Base-by-base conservation (phyloP, 2,888 invertebrate species). In the Protophormia terraenovae region DNA sequence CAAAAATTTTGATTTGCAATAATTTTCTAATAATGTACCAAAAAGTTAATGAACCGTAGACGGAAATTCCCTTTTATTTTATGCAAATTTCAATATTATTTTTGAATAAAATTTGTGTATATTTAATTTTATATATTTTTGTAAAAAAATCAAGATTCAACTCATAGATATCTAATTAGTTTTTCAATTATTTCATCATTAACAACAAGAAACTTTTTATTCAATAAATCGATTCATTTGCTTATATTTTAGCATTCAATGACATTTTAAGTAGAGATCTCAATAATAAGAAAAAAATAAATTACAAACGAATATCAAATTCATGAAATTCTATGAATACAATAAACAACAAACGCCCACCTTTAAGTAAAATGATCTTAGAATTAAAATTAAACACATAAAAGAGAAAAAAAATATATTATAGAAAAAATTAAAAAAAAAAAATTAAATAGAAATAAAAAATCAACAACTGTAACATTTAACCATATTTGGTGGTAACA, bases 401-500 rank as follows among this genome's bases (percentile, higher is more conserved):
- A 64, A 22, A 38, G 38, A 75, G 19, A 84, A 55, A n/a, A 14
- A 29, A 32, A 60, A 73, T 60, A 24, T 14, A 12, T 5, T n/a
- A n/a, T n/a, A n/a, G n/a, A n/a, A 35, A 19, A 19, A 3, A n/a
- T 2, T 19, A 24, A 32, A 16, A 64, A 14, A 64, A 16, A 55
- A 27, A 71, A 27, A 53, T 29, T 50, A 38, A 14, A 45, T 55
- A 45, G 22, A 71, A 79, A 71, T 22, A 71, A 24, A 78, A 81
- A 73, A 78, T 77, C 84, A 85, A 69, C 81, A 85, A 85, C 84
- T 85, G 81, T 81, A 85, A 73, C 81, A 81, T 50, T 85, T 85
- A 78, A 78, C 84, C 84, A 81, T 85, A 81, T 85, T 85, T 81
- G 84, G 84, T 62, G 60, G 47, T 55, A 62, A 29, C 64, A 77